Percentiles rank a stretch among this genome's conserved stretches.
These are phyloP conservation scores for Cyaniris semiargus DNA, from an alignment of 2,888 invertebrate genomes.

Conservation along the genomic window DNA sequence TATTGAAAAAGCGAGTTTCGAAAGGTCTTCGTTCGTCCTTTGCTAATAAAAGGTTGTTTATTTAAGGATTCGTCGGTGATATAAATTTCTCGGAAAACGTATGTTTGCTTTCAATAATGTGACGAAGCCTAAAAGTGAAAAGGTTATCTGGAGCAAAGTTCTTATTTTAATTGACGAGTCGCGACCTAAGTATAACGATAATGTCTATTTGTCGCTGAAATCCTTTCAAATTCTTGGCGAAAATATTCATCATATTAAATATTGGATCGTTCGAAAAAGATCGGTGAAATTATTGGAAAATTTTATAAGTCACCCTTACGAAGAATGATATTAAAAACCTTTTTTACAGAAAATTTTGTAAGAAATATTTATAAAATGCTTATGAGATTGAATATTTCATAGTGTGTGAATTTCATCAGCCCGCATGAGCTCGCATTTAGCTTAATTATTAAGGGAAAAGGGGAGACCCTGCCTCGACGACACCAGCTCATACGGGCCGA, in stretches of 20 bases:
- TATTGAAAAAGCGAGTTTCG: neutral
- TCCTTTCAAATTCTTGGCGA: neutral
- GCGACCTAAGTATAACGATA: neutral
- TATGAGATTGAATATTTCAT: neutral
- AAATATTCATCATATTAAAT: neutral
- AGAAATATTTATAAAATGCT: neutral
- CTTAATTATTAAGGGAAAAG: slow-evolving; percentile 21
- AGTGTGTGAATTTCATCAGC: slow-evolving; percentile 13
- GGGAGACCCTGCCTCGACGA: slow-evolving; percentile 4
- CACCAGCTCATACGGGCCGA: neutral
- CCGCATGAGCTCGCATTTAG: slow-evolving; percentile 11
- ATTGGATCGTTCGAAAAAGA: neutral
- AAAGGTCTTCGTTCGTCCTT: neutral
- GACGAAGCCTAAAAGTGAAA: slow-evolving; percentile 15
- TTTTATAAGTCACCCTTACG: neutral
- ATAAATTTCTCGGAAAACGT: neutral
- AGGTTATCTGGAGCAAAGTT: slow-evolving; percentile 1
- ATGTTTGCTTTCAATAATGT: neutral
- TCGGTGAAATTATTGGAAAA: neutral
- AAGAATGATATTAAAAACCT: neutral
- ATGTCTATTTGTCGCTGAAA: neutral
- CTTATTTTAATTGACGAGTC: neutral
- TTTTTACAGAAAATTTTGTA: neutral
- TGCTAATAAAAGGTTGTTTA: slow-evolving; percentile 13
- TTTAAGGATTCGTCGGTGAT: neutral